A percentile compares a stretch with the other conserved stretches of the same genome.
These are phyloP conservation scores for Periophthalmodon schlosseri DNA, from an alignment of 2,113 vertebrate genomes.

Conservation along the genomic window DNA sequence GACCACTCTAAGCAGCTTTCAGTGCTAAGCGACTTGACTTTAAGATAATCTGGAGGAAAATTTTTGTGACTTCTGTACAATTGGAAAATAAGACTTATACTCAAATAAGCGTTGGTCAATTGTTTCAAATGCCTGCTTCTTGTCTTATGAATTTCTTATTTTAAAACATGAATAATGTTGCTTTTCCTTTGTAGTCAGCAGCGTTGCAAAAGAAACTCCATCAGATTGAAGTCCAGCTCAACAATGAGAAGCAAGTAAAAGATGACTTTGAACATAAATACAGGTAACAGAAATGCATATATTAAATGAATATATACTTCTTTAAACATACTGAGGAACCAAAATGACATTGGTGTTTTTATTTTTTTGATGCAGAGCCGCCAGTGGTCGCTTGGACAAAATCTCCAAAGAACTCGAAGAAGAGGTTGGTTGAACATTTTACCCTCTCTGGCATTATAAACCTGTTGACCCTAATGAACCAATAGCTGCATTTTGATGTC, in stretches of 20 bases:
- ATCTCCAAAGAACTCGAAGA: conserved; percentile 92
- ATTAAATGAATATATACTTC: background rate
- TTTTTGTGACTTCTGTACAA: conserved; percentile 9
- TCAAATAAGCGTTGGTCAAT: background rate
- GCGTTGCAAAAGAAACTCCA: conserved; percentile 90
- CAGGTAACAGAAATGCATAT: conserved; percentile 43
- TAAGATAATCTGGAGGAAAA: conserved; percentile 31
- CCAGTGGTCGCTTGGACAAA: conserved; percentile 88
- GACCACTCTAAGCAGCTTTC: conserved; percentile 51
- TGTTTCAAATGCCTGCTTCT: background rate
- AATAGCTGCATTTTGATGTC: too few relatives aligned
- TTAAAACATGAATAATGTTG: background rate
- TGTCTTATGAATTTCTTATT: background rate
- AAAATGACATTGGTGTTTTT: background rate
- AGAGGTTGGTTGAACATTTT: conserved; percentile 77
- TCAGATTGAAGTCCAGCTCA: conserved; percentile 88
- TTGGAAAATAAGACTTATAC: background rate
- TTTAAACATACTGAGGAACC: background rate
- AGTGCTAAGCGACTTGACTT: conserved; percentile 32
- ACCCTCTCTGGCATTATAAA: background rate
- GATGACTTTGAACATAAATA: conserved; percentile 90
- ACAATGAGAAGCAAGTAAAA: conserved; percentile 88
- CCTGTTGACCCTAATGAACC: background rate
- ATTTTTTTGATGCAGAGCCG: conserved; percentile 75
- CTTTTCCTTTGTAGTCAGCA: conserved; percentile 57